Conservation (phyloP, 2,888 invertebrate species). For the Hyalella azteca region DNA sequence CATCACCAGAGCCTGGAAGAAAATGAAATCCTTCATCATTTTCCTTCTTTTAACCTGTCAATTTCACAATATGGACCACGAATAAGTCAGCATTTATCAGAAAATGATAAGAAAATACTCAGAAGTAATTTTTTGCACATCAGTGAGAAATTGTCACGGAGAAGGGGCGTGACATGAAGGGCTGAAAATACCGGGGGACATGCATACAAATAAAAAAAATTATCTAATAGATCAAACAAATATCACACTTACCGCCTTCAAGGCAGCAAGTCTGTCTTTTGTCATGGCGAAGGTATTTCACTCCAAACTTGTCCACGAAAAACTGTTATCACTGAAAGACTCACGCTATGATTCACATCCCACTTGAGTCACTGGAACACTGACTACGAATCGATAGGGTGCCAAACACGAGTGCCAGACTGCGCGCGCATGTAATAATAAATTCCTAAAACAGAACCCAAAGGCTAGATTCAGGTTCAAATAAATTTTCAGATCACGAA, state of each 20-base stretch:
- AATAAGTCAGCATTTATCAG: no score
- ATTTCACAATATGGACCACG: no score
- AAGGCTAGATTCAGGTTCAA: no score
- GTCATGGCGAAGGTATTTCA: constrained; percentile 72
- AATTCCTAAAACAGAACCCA: constrained; percentile 29
- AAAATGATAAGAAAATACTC: no score
- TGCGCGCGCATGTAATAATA: constrained; percentile 45
- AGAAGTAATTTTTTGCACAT: background rate
- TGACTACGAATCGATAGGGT: constrained; percentile 54
- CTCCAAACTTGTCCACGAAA: constrained; percentile 40
- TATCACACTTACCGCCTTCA: constrained; percentile 81
- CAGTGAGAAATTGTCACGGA: background rate
- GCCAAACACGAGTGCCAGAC: constrained; percentile 53
- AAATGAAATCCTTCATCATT: no score
- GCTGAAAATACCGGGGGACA: no score
- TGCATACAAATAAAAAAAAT: background rate
- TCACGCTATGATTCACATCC: constrained; percentile 53
- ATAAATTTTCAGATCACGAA: no score
- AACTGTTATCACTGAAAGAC: constrained; percentile 39
- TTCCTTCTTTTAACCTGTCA: no score
- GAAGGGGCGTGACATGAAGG: constrained; percentile 23
- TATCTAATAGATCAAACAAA: background rate
- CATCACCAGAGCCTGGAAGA: no score
- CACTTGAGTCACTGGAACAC: constrained; percentile 45
- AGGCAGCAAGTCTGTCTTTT: constrained; percentile 96